Percentiles rank a stretch among this genome's conserved stretches.
These are phyloP conservation scores for Eudyptes chrysolophus DNA, from an alignment of 2,113 vertebrate genomes.

Conservation along the genomic window DNA sequence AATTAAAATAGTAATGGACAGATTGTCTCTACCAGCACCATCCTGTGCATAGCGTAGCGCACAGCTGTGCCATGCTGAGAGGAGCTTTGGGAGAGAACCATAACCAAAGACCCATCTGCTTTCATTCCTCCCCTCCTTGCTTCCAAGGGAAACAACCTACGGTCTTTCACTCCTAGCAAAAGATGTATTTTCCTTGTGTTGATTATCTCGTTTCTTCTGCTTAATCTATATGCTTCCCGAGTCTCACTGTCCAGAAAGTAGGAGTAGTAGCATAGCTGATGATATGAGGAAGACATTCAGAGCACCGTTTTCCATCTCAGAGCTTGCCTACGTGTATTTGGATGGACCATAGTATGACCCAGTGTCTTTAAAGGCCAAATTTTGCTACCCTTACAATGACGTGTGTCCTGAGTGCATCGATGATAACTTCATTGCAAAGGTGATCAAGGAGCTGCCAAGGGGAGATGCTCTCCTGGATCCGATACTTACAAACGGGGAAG, in stretches of 20 bases:
- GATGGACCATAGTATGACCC: neutral
- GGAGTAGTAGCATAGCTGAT: neutral
- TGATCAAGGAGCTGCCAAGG: neutral
- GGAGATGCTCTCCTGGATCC: neutral
- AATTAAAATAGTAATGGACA: conserved; percentile 32
- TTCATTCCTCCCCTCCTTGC: neutral
- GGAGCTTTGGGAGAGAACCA: neutral
- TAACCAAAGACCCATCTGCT: neutral
- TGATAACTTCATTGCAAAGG: neutral
- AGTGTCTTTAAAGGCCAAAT: neutral
- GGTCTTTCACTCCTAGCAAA: neutral
- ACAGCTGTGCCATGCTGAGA: neutral
- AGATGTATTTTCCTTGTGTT: neutral
- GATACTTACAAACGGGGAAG: neutral
- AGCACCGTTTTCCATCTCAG: neutral
- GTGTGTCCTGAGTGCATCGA: neutral
- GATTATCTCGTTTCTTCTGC: neutral
- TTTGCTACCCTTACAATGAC: neutral
- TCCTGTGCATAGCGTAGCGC: neutral
- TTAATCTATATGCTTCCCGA: neutral
- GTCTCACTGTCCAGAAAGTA: neutral
- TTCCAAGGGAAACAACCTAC: neutral
- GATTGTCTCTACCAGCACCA: conserved; percentile 20
- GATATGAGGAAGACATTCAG: neutral
- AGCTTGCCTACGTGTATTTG: neutral